A percentile compares a stretch with the other conserved stretches of the same genome.
phyloP scores from a whole-genome alignment of 1,140 invertebrate species.

The Brachystomella parvula region DNA sequence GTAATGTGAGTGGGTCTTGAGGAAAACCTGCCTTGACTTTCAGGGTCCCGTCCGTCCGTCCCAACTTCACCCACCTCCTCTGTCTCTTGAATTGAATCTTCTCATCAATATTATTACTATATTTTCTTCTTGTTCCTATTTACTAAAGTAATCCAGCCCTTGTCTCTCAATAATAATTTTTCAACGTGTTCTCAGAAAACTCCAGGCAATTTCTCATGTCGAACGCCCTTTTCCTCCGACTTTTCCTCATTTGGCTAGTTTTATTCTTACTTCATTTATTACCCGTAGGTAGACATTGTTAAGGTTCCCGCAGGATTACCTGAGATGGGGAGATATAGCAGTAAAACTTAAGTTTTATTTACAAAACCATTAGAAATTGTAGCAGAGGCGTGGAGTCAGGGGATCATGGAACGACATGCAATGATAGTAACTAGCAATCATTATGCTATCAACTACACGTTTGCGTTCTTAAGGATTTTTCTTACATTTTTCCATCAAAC shows the following conservation, averaged over 20 bases:
- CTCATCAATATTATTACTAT: too few species aligned
- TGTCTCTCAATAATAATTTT: not conserved
- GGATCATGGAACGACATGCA: not conserved
- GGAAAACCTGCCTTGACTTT: too few species aligned
- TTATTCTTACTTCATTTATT: not conserved
- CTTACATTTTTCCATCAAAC: not conserved
- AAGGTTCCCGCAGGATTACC: too few species aligned
- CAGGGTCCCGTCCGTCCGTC: not conserved
- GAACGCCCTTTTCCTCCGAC: too few species aligned
- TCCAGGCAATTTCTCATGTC: not conserved
- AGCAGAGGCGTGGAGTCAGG: not conserved
- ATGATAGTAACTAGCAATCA: too few species aligned
- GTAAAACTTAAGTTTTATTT: not conserved
- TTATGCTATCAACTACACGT: not conserved
- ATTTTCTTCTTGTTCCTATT: too few species aligned
- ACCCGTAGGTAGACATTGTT: too few species aligned
- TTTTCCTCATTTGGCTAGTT: too few species aligned
- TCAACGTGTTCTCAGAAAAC: not conserved
- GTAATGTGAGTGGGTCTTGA: too few species aligned
- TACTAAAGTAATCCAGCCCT: not conserved
- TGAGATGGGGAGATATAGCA: too few species aligned
- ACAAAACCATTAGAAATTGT: not conserved
- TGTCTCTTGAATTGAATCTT: not conserved
- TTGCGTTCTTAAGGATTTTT: not conserved
- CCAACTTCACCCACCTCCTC: not conserved